Base-by-base conservation (phyloP, 2,888 invertebrate species). In the Drosophila rubida region DNA sequence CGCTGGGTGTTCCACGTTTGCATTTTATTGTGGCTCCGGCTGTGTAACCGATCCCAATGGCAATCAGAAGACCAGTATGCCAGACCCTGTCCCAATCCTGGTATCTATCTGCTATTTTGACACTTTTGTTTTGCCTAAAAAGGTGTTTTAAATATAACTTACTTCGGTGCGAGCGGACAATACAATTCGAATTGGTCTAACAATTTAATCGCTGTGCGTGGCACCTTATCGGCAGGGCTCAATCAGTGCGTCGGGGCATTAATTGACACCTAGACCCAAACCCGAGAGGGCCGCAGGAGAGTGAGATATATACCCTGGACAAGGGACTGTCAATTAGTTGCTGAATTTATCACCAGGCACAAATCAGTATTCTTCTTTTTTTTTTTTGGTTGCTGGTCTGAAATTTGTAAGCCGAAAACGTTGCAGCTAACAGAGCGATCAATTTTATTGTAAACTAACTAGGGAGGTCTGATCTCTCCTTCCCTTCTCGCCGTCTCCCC, bases 101-200 rank as follows among this genome's bases (percentile, higher is more conserved):
- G 39, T 62, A 73, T 66, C 80, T 62, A 79, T 81, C 66, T 66
- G 51, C 69, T 87, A 72, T 86, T 88, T 86, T 88, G 88, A 88
- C 88, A 87, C 88, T 86, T 82, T 88, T 86, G 88, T 81, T 75
- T 72, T 62, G 88, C 58, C 84, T 74, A 80, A 83, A 83, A 88
- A 88, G 87, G 87, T 80, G 88, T 86, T 86, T 88, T 67, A 80
- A 82, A 83, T 86, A 61, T 83, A 75, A 73, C 83, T 86, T 75
- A 73, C 72, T 85, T 19, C 19, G 3, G 2, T 72, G 13, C 30
- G 32, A 50, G 22, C 25, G 37, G 14, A 39, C 32, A 64, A 78
- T 61, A 75, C 68, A 64, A 51, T 41, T 22, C 23, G 32, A 85
- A 71, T 62, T 64, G 48, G 66, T 64, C 60, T 67, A 85, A 85